Percentiles rank a stretch among this genome's conserved stretches.
phyloP scores from a whole-genome alignment of 2,888 invertebrate species.

The Zhuqinia jingwanae region DNA sequence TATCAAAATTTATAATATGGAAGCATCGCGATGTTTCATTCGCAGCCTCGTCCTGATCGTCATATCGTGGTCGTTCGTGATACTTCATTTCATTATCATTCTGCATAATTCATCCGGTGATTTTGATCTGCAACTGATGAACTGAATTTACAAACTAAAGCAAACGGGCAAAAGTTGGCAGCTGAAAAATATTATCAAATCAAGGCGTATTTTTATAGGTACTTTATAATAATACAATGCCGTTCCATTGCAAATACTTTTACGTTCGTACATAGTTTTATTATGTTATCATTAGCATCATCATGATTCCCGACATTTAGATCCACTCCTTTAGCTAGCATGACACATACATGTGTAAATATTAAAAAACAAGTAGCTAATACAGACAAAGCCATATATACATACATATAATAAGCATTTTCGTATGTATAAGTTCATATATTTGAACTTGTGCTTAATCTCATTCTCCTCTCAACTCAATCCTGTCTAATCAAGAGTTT shows the following conservation, averaged over 20 bases:
- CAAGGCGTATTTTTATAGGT: background rate
- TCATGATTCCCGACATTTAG: background rate
- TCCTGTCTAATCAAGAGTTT: conserved; percentile 11
- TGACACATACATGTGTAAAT: background rate
- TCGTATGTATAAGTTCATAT: conserved; percentile 46
- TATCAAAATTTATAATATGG: no score
- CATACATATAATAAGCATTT: background rate
- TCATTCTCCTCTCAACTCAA: background rate
- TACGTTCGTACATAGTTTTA: background rate
- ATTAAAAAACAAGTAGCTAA: conserved; percentile 22
- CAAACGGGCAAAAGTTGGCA: background rate
- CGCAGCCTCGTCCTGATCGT: background rate
- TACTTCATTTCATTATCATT: conserved; percentile 37
- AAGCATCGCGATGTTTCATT: no score
- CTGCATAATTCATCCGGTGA: conserved; percentile 45
- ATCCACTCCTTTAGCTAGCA: no score
- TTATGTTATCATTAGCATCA: background rate
- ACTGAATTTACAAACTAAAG: conserved; percentile 12
- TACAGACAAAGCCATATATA: conserved; percentile 48
- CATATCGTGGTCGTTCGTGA: conserved; percentile 22
- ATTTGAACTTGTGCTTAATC: conserved; percentile 62
- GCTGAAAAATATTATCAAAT: no score
- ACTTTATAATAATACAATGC: background rate
- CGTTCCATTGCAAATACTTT: background rate
- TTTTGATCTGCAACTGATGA: conserved; percentile 32